phyloP scores from a whole-genome alignment of 2,113 vertebrate genomes.

The Sinocyclocheilus rhinocerous region DNA sequence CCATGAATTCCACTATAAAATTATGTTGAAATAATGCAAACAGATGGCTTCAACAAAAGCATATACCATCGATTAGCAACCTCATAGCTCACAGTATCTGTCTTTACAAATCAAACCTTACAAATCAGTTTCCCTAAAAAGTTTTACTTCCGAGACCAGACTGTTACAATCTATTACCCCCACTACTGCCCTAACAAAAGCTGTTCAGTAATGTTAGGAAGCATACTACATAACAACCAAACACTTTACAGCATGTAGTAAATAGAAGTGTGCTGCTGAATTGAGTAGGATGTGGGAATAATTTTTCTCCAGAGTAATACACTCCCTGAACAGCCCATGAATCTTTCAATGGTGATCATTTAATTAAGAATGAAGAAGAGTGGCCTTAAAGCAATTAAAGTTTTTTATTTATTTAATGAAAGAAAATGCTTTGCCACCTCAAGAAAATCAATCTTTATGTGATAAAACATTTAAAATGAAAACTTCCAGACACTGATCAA shows the following conservation, averaged over 20 bases:
- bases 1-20: too few relatives aligned
- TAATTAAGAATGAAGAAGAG: conserved; percentile 37
- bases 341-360: conserved; percentile 12
- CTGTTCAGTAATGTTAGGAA: neutral
- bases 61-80: too few relatives aligned
- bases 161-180: neutral
- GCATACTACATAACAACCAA: neutral
- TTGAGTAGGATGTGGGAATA: conserved; percentile 8
- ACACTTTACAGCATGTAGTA: neutral
- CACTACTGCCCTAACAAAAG: neutral
- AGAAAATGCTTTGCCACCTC: neutral
- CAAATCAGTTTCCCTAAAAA: too few relatives aligned
- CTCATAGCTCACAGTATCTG: too few relatives aligned
- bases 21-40: too few relatives aligned
- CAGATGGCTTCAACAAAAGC: too few relatives aligned
- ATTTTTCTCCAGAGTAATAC: conserved; percentile 2
- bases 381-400: neutral
- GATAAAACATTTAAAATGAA: conserved; percentile 25
- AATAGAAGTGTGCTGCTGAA: neutral
- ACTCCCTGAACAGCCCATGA: conserved; percentile 15
- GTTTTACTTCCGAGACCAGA: too few relatives aligned
- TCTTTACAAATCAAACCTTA: too few relatives aligned
- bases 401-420: neutral
- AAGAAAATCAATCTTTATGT: conserved; percentile 3
- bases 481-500: neutral